Percentiles rank a stretch among this genome's conserved stretches.
Evolutionary conservation across 2,888 invertebrate species (phyloP).

Genomic region (Agrotis puta): DNA sequence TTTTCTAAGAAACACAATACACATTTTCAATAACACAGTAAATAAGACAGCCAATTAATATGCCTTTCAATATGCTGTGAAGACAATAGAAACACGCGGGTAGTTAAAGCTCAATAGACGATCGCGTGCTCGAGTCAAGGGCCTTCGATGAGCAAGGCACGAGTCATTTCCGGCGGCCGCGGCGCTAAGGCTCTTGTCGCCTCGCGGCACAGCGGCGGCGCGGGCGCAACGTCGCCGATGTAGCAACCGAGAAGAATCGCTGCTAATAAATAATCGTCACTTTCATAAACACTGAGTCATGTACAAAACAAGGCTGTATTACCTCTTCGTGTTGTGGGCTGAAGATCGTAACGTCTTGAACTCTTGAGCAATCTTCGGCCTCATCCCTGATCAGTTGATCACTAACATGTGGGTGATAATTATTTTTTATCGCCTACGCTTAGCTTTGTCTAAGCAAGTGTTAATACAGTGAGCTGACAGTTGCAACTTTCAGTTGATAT

Average conservation of each 20-base stretch:
- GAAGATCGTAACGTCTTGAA: slow-evolving; percentile 68
- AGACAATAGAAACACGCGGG: slow-evolving; percentile 62
- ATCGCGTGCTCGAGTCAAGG: slow-evolving; percentile 78
- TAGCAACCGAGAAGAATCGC: slow-evolving; percentile 84
- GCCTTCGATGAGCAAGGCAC: slow-evolving; percentile 78
- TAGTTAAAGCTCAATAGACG: slow-evolving; percentile 63
- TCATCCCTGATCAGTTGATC: slow-evolving; percentile 77
- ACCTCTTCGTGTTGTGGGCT: slow-evolving; percentile 76
- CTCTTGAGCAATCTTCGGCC: slow-evolving; percentile 74
- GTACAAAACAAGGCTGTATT: slow-evolving; percentile 73
- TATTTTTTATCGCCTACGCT: slow-evolving; percentile 76
- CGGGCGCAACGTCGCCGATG: slow-evolving; percentile 64
- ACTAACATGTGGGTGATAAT: slow-evolving; percentile 78
- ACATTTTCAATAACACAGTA: slow-evolving; percentile 40
- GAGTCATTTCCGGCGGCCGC: slow-evolving; percentile 84
- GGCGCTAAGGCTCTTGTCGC: slow-evolving; percentile 70
- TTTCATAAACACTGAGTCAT: slow-evolving; percentile 86
- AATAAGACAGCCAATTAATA: slow-evolving; percentile 58
- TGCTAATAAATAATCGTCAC: slow-evolving; percentile 88
- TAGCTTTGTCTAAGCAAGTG: slow-evolving; percentile 68
- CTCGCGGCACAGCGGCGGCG: slow-evolving; percentile 41
- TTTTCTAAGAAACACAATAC: slow-evolving; percentile 17
- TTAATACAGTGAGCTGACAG: slow-evolving; percentile 59
- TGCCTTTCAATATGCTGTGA: slow-evolving; percentile 41
- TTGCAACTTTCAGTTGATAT: slow-evolving; percentile 37